These are phyloP conservation scores for Netelia fuscicornis DNA, from an alignment of 2,888 invertebrate species.

Conservation along the genomic window DNA sequence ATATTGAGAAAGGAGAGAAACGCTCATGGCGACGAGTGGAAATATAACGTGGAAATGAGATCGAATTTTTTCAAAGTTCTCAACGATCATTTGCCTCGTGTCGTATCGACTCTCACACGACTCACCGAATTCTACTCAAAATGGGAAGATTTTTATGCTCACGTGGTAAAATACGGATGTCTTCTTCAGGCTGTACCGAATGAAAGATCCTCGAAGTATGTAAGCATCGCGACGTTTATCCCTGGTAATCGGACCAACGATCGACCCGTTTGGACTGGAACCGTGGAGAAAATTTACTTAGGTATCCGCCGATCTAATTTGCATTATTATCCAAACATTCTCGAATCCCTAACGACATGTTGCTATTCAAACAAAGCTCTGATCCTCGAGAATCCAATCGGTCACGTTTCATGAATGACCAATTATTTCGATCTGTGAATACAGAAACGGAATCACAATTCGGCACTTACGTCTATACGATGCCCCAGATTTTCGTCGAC, in stretches of 20 bases:
- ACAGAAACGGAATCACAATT: slow-evolving; percentile 46
- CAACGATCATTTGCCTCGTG: slow-evolving; percentile 66
- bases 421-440: neutral
- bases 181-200: slow-evolving; percentile 72
- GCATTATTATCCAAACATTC: no score
- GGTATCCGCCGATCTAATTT: slow-evolving; percentile 58
- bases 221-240: slow-evolving; percentile 68
- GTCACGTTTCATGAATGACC: neutral
- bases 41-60: slow-evolving; percentile 22
- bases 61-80: slow-evolving; percentile 60
- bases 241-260: slow-evolving; percentile 60
- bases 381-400: neutral
- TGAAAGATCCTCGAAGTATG: slow-evolving; percentile 57
- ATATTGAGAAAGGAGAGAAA: slow-evolving; percentile 69
- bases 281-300: slow-evolving; percentile 70
- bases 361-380: neutral
- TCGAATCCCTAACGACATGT: no score
- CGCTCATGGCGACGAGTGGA: slow-evolving; percentile 68
- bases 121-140: slow-evolving; percentile 61
- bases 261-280: slow-evolving; percentile 70
- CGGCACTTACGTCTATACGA: slow-evolving; percentile 66
- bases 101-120: slow-evolving; percentile 66
- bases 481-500: slow-evolving; percentile 72
- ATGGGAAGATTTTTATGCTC: slow-evolving; percentile 72
- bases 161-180: slow-evolving; percentile 72